Base-by-base conservation (phyloP, 2,888 invertebrate genomes). In the Branchinecta sandiegonensis region DNA sequence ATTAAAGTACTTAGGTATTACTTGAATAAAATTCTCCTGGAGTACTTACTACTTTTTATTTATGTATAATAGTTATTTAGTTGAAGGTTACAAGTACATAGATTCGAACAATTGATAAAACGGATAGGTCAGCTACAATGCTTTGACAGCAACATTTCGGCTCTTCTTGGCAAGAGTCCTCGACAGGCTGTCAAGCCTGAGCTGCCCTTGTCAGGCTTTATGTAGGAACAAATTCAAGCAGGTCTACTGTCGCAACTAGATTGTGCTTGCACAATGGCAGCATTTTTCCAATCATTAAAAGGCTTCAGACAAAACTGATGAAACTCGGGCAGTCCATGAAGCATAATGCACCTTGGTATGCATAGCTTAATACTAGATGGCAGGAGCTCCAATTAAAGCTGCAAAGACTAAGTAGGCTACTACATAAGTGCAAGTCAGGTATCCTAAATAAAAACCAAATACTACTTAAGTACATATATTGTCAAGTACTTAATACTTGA, bases 301-400 rank as follows among this genome's bases (percentile, higher is more conserved):
- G 50, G 1, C 50, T 50, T 50, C 50, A 50, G 50, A 50, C 13
- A 50, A 50, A 50, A 50, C 50, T 50, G 50, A 50, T 50, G 14
- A 50, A 50, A 14, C 50, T 50, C 50, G 14, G 14, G 50, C 50
- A 50, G 50, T 50, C 50, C 14, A 50, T 50, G 50, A 50, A 50
- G 50, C 50, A 50, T 14, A 50, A 13, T 13, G 4, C 50, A n/a
- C 50, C 2, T n/a, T 50, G 13, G 50, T 23, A 23, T 23, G 23
- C 23, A n/a, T 56, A 56, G 56, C 56, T 4, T 17, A 56, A 2
- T 56, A 56, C 56, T 56, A 56, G 56, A 56, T 8, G 56, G 17
- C 14, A 17, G 56, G 56, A 17, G 56, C 3, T 56, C 50, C n/a
- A n/a, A 13, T n/a, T n/a, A 50, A 50, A 50, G 50, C 50, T 50